A percentile compares a stretch with the other conserved stretches of the same genome.
These are phyloP conservation scores for Caerostris darwini DNA, from an alignment of 1,140 invertebrate genomes.

Conservation along the genomic window DNA sequence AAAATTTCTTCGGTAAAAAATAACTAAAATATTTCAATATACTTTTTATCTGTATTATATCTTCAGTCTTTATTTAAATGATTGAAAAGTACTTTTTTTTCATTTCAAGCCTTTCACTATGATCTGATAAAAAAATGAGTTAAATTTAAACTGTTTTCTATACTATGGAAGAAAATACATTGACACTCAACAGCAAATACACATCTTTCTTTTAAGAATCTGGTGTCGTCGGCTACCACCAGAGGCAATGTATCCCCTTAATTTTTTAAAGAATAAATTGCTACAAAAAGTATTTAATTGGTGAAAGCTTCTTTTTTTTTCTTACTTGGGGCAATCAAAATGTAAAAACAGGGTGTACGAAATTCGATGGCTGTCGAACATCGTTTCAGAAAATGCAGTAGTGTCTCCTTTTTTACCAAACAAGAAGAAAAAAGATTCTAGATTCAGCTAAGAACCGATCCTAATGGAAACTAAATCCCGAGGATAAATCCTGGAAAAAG, in stretches of 20 bases:
- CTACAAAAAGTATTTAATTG: not conserved
- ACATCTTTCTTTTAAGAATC: too few species aligned
- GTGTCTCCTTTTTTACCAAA: not conserved
- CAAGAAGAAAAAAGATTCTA: not conserved
- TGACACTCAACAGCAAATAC: too few species aligned
- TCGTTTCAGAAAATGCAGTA: too few species aligned
- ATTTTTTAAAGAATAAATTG: not conserved
- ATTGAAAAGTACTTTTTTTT: too few species aligned
- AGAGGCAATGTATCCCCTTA: not conserved
- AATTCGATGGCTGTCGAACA: not conserved
- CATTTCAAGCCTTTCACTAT: too few species aligned
- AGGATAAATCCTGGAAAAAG: conserved; percentile 10
- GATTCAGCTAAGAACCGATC: not conserved
- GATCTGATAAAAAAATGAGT: too few species aligned
- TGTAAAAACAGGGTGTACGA: not conserved
- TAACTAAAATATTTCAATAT: too few species aligned
- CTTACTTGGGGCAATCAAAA: not conserved
- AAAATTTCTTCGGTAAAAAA: too few species aligned
- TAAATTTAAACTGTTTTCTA: too few species aligned
- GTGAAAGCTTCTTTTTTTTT: not conserved
- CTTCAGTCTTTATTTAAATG: too few species aligned
- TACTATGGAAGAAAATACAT: too few species aligned
- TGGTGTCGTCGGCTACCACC: not conserved
- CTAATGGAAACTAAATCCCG: conserved; percentile 11
- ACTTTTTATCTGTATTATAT: too few species aligned